Evolutionary conservation across 2,888 invertebrate species (phyloP).

Genomic region (Tortricodes alternella): DNA sequence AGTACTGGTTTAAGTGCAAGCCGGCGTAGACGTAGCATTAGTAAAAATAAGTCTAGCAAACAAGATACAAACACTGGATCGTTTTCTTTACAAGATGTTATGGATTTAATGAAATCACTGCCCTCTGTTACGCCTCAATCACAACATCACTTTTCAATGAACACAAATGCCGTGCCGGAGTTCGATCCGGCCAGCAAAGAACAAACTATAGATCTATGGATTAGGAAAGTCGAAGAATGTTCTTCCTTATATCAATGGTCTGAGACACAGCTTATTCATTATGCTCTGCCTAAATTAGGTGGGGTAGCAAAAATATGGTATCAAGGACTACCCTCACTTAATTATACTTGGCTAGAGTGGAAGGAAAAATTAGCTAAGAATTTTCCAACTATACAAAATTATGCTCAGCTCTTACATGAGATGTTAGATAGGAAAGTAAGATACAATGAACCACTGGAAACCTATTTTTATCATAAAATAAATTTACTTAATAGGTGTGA

Average conservation of each 20-base stretch:
- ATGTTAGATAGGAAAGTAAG: conserved; percentile 32
- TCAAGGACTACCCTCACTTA: conserved; percentile 32
- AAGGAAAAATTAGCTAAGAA: conserved; percentile 33
- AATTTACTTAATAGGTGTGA: conserved; percentile 34
- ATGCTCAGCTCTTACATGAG: conserved; percentile 33
- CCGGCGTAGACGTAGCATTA: not conserved
- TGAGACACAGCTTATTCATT: not conserved
- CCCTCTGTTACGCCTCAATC: not conserved
- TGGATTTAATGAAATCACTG: not conserved
- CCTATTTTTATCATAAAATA: conserved; percentile 33
- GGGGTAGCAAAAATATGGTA: conserved; percentile 30
- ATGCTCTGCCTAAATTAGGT: not conserved
- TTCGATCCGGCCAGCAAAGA: not conserved
- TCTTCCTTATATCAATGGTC: not conserved
- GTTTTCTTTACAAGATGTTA: not conserved
- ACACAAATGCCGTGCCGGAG: not conserved
- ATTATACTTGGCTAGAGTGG: conserved; percentile 34
- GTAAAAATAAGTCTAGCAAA: not conserved
- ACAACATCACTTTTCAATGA: not conserved
- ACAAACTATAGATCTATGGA: not conserved
- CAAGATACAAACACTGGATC: not conserved
- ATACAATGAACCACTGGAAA: conserved; percentile 34
- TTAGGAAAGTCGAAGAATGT: not conserved
- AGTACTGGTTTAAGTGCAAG: not conserved
- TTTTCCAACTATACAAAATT: conserved; percentile 34